Base-by-base conservation (phyloP, 1,140 invertebrate genomes). In the Drosophila serrata region DNA sequence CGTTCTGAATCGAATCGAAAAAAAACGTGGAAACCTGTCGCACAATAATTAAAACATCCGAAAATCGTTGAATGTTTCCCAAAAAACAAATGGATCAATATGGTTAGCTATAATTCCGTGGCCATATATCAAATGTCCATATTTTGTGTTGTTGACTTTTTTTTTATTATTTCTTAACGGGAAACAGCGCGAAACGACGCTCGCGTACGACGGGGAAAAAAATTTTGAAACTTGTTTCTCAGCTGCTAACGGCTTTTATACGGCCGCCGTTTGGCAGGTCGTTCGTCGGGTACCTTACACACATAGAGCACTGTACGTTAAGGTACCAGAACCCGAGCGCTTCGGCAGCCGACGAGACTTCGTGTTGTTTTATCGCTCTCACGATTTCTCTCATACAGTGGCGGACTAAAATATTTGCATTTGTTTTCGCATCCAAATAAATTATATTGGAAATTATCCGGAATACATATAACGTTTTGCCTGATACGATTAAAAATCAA, bases 21-120 rank as follows among this genome's bases (percentile, higher is more conserved):
- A 65, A 64, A 68, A 65, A 68, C 60, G 60, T 49, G 61, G 60
- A 63, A 63, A 65, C 57, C 62, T 61, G 62, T 62, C 62, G 57
- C 35, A 22, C 37, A 64, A 13, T 42, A 24, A 17, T 42, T 64
- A 42, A 63, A 40, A 40, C 55, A 31, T 42, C 27, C 55, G 56
- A 63, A 55, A 31, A 63, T 60, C 27, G 35, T 17, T 60, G 24
- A 63, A 61, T 42, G 58, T 33, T 33, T 60, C 13, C 49, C 37
- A 19, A 61, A 55, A 39, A 64, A 61, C 56, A 64, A 64, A 60
- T 61, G 31, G 35, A 19, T 74, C 49, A 51, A 51, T 58, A 46
- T 31, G 46, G 58, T 46, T 8, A 35, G 31, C 17, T 29, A 29
- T 53, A 37, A 37, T 56, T 60, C 40, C 27, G 57, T 24, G 33